A percentile compares a stretch with the other conserved stretches of the same genome.
These are phyloP conservation scores for Xanthia togata DNA, from an alignment of 2,888 invertebrate genomes.

Conservation along the genomic window DNA sequence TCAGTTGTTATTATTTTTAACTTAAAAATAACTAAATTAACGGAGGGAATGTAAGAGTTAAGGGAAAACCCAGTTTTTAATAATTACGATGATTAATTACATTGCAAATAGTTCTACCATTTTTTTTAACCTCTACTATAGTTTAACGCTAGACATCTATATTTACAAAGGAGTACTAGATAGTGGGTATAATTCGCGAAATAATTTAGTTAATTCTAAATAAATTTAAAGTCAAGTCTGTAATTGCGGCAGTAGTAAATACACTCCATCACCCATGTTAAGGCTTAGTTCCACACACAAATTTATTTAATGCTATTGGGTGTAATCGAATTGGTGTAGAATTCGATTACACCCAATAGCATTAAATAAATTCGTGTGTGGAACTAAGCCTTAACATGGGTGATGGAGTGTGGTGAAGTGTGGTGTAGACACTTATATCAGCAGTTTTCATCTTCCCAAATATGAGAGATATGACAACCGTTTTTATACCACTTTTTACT, in stretches of 20 bases:
- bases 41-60: conserved; percentile 75
- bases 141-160: conserved; percentile 77
- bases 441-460: neutral
- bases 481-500: neutral
- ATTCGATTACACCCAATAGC: too few relatives aligned
- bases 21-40: conserved; percentile 75
- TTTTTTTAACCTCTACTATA: conserved; percentile 64
- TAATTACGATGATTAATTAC: conserved; percentile 57
- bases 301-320: neutral
- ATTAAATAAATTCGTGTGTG: too few relatives aligned
- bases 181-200: conserved; percentile 86
- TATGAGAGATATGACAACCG: neutral
- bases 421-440: neutral
- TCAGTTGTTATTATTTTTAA: conserved; percentile 60
- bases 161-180: conserved; percentile 83
- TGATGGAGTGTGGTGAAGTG: too few relatives aligned
- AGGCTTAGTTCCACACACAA: conserved; percentile 4
- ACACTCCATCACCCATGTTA: neutral
- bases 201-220: conserved; percentile 82
- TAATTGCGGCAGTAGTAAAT: conserved; percentile 36
- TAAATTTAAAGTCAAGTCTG: conserved; percentile 51
- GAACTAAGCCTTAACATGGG: too few relatives aligned
- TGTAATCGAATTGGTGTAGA: neutral
- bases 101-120: conserved; percentile 60
- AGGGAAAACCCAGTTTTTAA: conserved; percentile 72